Conservation (phyloP, 2,797 vertebrate species). For the Halcyon chelicuti region DNA sequence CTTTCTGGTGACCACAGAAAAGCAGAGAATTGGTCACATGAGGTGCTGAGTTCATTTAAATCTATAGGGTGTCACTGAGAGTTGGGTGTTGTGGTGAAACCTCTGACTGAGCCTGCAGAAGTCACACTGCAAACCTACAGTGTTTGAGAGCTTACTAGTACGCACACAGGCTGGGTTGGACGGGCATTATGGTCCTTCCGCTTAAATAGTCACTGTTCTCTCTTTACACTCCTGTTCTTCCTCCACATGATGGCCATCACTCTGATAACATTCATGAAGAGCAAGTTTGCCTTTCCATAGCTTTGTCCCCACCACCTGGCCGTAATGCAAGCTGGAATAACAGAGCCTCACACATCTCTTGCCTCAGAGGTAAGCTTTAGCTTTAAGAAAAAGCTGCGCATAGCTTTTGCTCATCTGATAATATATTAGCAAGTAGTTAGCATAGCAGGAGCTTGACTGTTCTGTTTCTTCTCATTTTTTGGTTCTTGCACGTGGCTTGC, state of each 20-base stretch:
- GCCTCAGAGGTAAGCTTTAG: not conserved
- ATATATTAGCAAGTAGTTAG: not conserved
- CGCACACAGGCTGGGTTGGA: not conserved
- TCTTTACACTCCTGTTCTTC: not conserved
- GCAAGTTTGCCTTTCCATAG: not conserved
- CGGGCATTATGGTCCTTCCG: not conserved
- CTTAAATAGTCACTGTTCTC: not conserved
- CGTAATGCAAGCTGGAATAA: not conserved
- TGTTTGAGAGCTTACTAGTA: not conserved
- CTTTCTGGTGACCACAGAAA: not conserved
- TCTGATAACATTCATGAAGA: not conserved
- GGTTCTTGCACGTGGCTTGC: not conserved
- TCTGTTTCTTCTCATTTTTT: not conserved
- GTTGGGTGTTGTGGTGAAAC: accelerated
- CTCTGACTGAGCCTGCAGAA: not conserved
- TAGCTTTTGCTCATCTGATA: not conserved
- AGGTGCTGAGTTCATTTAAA: not conserved
- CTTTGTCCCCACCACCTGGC: not conserved
- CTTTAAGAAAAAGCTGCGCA: not conserved
- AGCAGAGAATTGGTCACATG: not conserved
- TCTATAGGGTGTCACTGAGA: not conserved
- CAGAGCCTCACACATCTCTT: not conserved
- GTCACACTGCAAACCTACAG: accelerated
- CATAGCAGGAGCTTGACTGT: not conserved
- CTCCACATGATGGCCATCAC: accelerated